Percentiles rank a stretch among this genome's conserved stretches.
phyloP scores from a whole-genome alignment of 2,888 invertebrate species.

The Acrobasis consociella region DNA sequence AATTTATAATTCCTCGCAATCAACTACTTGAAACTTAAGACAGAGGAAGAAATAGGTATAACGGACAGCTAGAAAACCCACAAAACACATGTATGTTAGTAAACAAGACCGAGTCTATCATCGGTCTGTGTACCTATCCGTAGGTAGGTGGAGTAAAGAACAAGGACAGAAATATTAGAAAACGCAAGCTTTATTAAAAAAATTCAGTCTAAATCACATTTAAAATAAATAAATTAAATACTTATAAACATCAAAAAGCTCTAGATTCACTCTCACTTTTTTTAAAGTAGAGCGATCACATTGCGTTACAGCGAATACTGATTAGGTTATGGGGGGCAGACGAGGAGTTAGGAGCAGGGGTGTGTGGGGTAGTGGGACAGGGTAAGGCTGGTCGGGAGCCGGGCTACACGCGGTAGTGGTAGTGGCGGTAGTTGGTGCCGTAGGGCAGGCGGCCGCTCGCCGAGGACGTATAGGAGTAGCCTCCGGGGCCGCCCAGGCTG shows the following conservation, averaged over 20 bases:
- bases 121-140: conserved; percentile 47
- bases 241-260: conserved; percentile 64
- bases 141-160: conserved; percentile 50
- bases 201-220: conserved; percentile 77
- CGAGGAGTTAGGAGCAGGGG: conserved; percentile 34
- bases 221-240: conserved; percentile 55
- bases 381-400: conserved; percentile 48
- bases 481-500: conserved; percentile 89
- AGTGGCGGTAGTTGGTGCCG: conserved; percentile 92
- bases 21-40: conserved; percentile 3
- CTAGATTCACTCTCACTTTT: conserved; percentile 66
- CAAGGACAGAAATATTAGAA: conserved; percentile 67
- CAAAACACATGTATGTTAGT: conserved; percentile 49
- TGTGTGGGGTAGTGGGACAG: conserved; percentile 41
- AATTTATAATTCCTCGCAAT: conserved; percentile 20
- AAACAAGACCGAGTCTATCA: conserved; percentile 67
- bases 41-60: conserved; percentile 21
- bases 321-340: conserved; percentile 53
- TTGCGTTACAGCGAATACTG: conserved; percentile 76
- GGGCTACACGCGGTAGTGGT: conserved; percentile 92
- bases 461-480: conserved; percentile 92
- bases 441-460: conserved; percentile 91
- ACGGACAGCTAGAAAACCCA: conserved; percentile 23
- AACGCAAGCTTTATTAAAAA: conserved; percentile 81
- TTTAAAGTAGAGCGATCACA: conserved; percentile 75